Conservation (phyloP, 1,140 invertebrate genomes). For the Drosophila lini region DNA sequence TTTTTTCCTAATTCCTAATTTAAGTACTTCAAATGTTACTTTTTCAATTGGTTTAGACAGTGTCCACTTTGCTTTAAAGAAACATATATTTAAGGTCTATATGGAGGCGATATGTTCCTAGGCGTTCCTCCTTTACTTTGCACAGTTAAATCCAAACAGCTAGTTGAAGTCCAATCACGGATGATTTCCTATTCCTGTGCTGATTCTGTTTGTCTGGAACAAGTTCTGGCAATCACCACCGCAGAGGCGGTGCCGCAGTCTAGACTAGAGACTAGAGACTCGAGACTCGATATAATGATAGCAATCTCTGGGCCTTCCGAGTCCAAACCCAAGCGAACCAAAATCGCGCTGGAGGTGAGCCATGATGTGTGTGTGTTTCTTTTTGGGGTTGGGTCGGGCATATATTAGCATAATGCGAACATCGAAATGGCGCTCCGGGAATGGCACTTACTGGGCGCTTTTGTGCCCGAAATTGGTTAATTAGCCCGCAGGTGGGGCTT, state of each 20-base stretch:
- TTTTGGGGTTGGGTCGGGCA: slow-evolving; percentile 33
- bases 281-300: slow-evolving; percentile 38
- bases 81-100: background rate
- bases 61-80: background rate
- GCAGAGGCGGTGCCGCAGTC: slow-evolving; percentile 2
- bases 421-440: slow-evolving; percentile 39
- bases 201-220: slow-evolving; percentile 1
- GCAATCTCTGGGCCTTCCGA: slow-evolving; percentile 17
- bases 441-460: slow-evolving; percentile 38
- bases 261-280: slow-evolving; percentile 9
- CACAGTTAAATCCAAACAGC: background rate
- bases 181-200: slow-evolving; percentile 16
- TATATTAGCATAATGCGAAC: slow-evolving; percentile 53
- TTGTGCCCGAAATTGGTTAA: slow-evolving; percentile 40
- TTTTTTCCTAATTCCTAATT: background rate
- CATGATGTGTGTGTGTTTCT: slow-evolving; percentile 11
- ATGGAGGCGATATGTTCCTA: background rate
- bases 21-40: background rate
- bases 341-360: background rate
- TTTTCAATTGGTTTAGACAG: background rate
- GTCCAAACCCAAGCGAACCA: background rate
- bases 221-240: background rate
- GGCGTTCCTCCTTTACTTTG: background rate
- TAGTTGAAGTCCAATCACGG: background rate
- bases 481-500: slow-evolving; percentile 52